These are phyloP conservation scores for Petrolisthes manimaculis DNA, from an alignment of 2,888 invertebrate genomes.

Conservation along the genomic window DNA sequence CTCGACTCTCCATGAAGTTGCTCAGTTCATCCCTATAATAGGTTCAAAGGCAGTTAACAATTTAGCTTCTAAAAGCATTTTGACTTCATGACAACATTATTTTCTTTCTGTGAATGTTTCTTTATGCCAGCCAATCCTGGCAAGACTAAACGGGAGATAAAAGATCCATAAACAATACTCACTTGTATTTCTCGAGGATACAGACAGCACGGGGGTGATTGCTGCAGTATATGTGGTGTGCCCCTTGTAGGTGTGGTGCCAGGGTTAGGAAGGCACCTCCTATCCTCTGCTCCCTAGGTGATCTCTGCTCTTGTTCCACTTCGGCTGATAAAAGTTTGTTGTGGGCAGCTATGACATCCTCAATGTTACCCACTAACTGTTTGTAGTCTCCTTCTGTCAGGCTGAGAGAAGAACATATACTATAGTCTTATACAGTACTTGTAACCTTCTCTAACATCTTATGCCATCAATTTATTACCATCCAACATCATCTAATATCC, in stretches of 20 bases:
- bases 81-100: background rate
- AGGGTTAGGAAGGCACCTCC: constrained; percentile 90
- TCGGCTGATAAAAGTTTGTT: constrained; percentile 83
- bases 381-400: constrained; percentile 87
- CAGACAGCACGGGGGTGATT: constrained; percentile 95
- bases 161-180: constrained; percentile 69
- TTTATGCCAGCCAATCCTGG: background rate
- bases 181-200: constrained; percentile 93
- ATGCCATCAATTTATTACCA: too few species aligned
- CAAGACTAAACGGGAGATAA: background rate
- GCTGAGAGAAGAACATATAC: constrained; percentile 15
- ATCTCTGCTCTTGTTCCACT: constrained; percentile 82
- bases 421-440: too few species aligned
- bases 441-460: too few species aligned
- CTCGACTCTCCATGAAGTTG: constrained; percentile 88
- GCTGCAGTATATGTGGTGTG: constrained; percentile 90
- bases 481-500: too few species aligned
- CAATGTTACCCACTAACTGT: constrained; percentile 88
- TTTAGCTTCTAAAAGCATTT: background rate
- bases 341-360: constrained; percentile 87
- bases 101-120: background rate
- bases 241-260: constrained; percentile 76
- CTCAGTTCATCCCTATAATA: constrained; percentile 81
- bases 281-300: constrained; percentile 83
- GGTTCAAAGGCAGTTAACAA: background rate